Percentiles rank a stretch among this genome's conserved stretches.
These are phyloP conservation scores for Python bivittatus DNA, from an alignment of 2,113 vertebrate species.

Conservation along the genomic window DNA sequence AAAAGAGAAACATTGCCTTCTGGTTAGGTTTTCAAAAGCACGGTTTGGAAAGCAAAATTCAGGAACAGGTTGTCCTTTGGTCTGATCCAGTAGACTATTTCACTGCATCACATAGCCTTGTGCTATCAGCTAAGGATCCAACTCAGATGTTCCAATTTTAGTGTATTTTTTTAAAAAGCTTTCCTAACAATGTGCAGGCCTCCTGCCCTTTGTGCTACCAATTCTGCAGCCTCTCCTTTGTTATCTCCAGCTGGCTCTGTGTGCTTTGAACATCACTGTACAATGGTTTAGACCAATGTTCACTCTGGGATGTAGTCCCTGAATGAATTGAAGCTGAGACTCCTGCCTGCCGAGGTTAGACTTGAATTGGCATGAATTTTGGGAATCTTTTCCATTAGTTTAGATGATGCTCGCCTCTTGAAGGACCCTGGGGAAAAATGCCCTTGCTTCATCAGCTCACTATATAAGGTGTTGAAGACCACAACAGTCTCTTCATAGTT, in stretches of 20 bases:
- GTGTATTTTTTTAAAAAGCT: neutral
- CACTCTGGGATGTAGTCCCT: slow-evolving; percentile 74
- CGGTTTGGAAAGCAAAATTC: neutral
- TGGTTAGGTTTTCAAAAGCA: neutral
- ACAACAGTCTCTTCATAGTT: slow-evolving; percentile 75
- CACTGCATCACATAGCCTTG: neutral
- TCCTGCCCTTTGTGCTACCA: neutral
- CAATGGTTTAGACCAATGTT: neutral
- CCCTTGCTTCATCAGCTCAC: slow-evolving; percentile 70
- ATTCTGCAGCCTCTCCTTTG: neutral
- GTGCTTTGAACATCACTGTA: neutral
- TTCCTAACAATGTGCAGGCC: neutral
- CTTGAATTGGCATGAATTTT: slow-evolving; percentile 74
- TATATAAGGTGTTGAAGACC: slow-evolving; percentile 72
- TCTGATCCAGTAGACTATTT: neutral
- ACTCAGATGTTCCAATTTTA: neutral
- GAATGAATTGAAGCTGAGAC: slow-evolving; percentile 76
- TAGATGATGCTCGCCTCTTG: slow-evolving; percentile 74
- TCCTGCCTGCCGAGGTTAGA: slow-evolving; percentile 55
- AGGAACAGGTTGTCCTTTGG: neutral
- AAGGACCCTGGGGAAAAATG: slow-evolving; percentile 71
- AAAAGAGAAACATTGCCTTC: neutral
- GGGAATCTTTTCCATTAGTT: slow-evolving; percentile 81
- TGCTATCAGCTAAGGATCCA: neutral
- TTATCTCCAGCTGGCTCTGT: neutral